phyloP scores from a whole-genome alignment of 1,140 invertebrate species.

The Cyclina sinensis region DNA sequence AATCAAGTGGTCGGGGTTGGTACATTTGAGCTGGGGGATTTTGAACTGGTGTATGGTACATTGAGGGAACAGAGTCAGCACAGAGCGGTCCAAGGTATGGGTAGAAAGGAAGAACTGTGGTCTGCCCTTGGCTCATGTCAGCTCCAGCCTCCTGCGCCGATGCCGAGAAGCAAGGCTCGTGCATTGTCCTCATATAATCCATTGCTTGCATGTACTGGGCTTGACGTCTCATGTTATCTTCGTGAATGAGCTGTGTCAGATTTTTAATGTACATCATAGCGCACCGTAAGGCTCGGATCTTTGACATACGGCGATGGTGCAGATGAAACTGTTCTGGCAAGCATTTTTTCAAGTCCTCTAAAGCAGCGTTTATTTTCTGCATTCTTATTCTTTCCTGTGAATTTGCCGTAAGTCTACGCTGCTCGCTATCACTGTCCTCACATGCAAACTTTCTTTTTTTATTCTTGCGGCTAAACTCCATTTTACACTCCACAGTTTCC shows the following conservation, averaged over 20 bases:
- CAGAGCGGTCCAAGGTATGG: conserved; percentile 51
- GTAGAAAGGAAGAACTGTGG: not conserved
- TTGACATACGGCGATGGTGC: conserved; percentile 97
- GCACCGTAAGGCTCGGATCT: conserved; percentile 97
- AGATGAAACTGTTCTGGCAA: conserved; percentile 98
- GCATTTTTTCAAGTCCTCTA: conserved; percentile 89
- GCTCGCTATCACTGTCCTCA: conserved; percentile 71
- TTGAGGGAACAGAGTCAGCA: not conserved
- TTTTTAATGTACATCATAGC: conserved; percentile 99
- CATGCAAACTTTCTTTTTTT: conserved; percentile 46
- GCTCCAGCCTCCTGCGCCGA: not conserved
- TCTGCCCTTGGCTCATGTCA: not conserved
- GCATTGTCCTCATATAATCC: not conserved
- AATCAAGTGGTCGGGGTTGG: conserved; percentile 37
- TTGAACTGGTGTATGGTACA: conserved; percentile 45
- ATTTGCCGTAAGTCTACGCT: conserved; percentile 73
- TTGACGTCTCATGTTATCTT: conserved; percentile 53
- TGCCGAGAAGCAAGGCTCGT: not conserved
- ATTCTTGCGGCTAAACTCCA: not conserved
- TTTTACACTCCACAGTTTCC: conserved; percentile 6
- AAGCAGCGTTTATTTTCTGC: conserved; percentile 99
- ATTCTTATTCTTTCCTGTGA: conserved; percentile 93
- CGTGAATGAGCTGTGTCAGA: conserved; percentile 94
- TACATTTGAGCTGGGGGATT: not conserved
- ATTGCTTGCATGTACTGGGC: conserved; percentile 29